Evolutionary conservation across 2,888 invertebrate genomes (phyloP).

Genomic region (Maniola hyperantus): DNA sequence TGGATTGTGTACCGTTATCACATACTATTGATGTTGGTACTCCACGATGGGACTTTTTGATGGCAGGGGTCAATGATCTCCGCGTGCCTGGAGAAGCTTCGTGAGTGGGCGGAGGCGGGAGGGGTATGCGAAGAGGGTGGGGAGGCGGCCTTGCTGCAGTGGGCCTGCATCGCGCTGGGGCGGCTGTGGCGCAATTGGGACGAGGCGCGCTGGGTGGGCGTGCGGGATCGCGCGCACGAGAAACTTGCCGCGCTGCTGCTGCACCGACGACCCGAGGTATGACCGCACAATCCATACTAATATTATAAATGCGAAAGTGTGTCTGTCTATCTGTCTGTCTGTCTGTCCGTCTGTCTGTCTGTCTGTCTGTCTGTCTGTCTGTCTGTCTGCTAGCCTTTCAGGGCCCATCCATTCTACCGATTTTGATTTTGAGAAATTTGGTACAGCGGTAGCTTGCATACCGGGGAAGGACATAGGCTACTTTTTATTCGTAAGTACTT

Average conservation of each 20-base stretch:
- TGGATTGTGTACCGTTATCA: not conserved
- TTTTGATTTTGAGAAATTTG: too few relatives aligned
- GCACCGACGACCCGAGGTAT: constrained; percentile 93
- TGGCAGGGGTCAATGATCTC: constrained; percentile 93
- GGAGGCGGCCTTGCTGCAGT: constrained; percentile 89
- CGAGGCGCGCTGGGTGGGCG: constrained; percentile 96
- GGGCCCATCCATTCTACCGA: too few relatives aligned
- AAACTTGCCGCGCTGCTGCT: constrained; percentile 91
- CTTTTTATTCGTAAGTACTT: too few relatives aligned
- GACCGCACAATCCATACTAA: too few relatives aligned
- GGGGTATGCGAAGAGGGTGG: constrained; percentile 88
- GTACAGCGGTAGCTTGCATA: too few relatives aligned
- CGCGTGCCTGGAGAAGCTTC: constrained; percentile 94
- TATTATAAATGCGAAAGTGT: too few relatives aligned
- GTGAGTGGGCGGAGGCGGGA: constrained; percentile 82
- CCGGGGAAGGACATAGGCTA: too few relatives aligned
- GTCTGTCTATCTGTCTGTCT: too few relatives aligned
- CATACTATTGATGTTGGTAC: not conserved
- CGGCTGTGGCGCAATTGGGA: constrained; percentile 95
- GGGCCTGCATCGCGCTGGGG: constrained; percentile 96
- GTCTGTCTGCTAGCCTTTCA: too few relatives aligned
- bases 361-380: too few relatives aligned
- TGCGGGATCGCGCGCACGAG: constrained; percentile 97
- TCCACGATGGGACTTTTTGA: not conserved
- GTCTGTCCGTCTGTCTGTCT: too few relatives aligned